These are phyloP conservation scores for Molossus molossus DNA, from an alignment of 2,797 vertebrate genomes.

Conservation along the genomic window DNA sequence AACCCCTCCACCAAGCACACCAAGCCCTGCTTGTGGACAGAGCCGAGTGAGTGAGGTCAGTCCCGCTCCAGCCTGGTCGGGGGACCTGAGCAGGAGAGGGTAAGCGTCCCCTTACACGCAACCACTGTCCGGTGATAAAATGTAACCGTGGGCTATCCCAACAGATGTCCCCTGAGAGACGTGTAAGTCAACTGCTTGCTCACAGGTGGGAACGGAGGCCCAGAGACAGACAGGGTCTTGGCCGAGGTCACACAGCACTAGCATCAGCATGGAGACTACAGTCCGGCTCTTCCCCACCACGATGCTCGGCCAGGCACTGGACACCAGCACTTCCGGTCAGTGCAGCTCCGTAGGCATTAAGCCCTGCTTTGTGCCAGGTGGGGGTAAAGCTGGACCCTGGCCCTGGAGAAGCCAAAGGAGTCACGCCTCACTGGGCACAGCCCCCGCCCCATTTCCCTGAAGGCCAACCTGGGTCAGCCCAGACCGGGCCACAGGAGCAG, in stretches of 20 bases:
- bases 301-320: neutral
- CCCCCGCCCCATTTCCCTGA: neutral
- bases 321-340: neutral
- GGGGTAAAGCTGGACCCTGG: neutral
- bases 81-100: neutral
- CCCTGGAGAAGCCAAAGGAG: neutral
- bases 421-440: neutral
- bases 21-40: neutral
- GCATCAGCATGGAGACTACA: neutral
- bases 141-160: neutral
- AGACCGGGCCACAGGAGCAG: neutral
- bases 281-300: neutral
- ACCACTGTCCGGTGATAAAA: neutral
- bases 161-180: neutral
- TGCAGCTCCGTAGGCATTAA: neutral
- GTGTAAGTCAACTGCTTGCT: neutral
- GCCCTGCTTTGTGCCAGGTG: neutral
- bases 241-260: neutral
- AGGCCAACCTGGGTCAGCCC: neutral
- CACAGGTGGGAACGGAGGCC: neutral
- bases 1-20: neutral
- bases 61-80: rapidly evolving
- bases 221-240: neutral
- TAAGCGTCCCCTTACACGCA: neutral
- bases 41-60: neutral